A percentile compares a stretch with the other conserved stretches of the same genome.
Conservation (phyloP, 2,888 invertebrate species). For the Timema cristinae region DNA sequence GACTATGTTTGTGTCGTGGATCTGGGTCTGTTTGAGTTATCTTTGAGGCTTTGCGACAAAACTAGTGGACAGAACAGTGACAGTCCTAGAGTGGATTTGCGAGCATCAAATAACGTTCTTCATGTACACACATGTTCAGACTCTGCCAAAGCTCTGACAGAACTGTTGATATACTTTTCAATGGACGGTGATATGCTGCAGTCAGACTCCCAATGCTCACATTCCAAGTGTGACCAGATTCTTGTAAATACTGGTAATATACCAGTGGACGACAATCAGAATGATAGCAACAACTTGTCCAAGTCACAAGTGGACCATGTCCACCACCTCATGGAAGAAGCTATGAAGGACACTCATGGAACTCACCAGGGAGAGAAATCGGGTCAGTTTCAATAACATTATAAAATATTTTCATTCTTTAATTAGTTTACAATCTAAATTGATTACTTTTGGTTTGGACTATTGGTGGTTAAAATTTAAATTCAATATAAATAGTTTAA, state of each 20-base stretch:
- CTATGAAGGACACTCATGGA: slow-evolving; percentile 68
- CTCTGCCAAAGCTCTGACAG: slow-evolving; percentile 77
- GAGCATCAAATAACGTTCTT: slow-evolving; percentile 79
- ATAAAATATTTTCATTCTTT: not conserved
- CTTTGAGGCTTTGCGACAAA: slow-evolving; percentile 57
- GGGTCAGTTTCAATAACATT: slow-evolving; percentile 19
- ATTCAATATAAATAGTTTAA: too few species aligned
- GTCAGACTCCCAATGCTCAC: slow-evolving; percentile 40
- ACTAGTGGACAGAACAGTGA: slow-evolving; percentile 19
- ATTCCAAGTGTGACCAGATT: slow-evolving; percentile 15
- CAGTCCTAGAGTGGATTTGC: slow-evolving; percentile 70
- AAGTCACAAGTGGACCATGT: slow-evolving; percentile 74
- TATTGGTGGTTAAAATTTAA: too few species aligned
- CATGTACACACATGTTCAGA: slow-evolving; percentile 88
- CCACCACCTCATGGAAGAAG: slow-evolving; percentile 80
- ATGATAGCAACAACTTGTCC: slow-evolving; percentile 59
- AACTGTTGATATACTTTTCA: slow-evolving; percentile 80
- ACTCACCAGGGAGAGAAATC: slow-evolving; percentile 19
- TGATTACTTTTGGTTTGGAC: too few species aligned
- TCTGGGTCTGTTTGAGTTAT: slow-evolving; percentile 78
- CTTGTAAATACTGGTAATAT: slow-evolving; percentile 21
- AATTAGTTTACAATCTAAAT: not conserved
- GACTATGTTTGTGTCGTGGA: slow-evolving; percentile 86
- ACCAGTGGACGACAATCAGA: slow-evolving; percentile 19
- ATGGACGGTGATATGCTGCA: slow-evolving; percentile 68